Percentiles rank a stretch among this genome's conserved stretches.
These are phyloP conservation scores for Pseudococcus jackbeardsleyi DNA, from an alignment of 2,888 invertebrate species.

Conservation along the genomic window DNA sequence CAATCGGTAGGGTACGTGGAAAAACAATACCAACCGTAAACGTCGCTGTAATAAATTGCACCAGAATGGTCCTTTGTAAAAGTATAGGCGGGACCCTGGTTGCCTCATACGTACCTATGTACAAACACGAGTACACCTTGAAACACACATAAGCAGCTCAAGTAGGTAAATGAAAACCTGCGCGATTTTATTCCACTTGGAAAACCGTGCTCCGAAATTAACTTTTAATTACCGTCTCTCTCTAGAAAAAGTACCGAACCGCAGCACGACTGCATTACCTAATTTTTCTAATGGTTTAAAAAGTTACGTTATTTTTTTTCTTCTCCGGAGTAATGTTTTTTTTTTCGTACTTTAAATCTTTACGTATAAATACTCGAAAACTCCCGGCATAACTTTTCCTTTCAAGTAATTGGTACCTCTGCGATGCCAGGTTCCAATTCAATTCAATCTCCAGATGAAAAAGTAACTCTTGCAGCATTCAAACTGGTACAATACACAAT, in stretches of 20 bases:
- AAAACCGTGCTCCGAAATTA: background rate
- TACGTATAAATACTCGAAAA: constrained; percentile 29
- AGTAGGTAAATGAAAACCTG: background rate
- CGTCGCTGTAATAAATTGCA: background rate
- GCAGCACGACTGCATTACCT: constrained; percentile 16
- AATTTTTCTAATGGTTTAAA: constrained; percentile 24
- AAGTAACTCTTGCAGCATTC: constrained; percentile 63
- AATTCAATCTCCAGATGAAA: constrained; percentile 59
- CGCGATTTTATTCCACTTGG: background rate
- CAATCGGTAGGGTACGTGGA: background rate
- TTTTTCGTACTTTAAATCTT: constrained; percentile 3
- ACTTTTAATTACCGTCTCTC: background rate
- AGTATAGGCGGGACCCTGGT: background rate
- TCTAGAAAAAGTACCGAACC: background rate
- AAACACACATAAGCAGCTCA: too few relatives aligned
- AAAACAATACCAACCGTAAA: constrained; percentile 25
- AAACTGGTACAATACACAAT: constrained; percentile 61
- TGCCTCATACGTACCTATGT: too few relatives aligned
- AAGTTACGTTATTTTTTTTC: constrained; percentile 22
- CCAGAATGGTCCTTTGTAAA: background rate
- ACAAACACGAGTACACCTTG: too few relatives aligned
- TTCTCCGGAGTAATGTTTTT: background rate
- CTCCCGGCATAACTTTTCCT: constrained; percentile 50
- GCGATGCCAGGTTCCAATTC: constrained; percentile 21
- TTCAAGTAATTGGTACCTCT: constrained; percentile 61